Conservation (phyloP, 2,888 invertebrate genomes). For the Tanypteryx hageni region DNA sequence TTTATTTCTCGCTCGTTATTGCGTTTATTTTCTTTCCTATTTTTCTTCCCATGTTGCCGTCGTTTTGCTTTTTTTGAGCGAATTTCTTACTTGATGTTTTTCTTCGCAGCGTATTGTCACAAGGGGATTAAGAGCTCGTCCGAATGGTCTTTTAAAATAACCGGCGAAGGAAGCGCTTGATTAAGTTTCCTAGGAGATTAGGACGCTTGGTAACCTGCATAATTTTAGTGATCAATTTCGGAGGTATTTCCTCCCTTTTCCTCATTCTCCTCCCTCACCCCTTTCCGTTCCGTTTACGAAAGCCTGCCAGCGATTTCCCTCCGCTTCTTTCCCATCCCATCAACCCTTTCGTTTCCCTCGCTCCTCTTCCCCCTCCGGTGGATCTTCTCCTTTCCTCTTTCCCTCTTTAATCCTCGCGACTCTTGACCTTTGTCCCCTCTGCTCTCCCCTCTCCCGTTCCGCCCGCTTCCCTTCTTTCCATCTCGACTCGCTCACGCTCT, state of each 20-base stretch:
- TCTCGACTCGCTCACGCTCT: neutral
- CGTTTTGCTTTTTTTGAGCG: neutral
- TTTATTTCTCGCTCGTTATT: neutral
- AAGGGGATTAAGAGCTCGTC: too few relatives aligned
- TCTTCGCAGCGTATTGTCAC: too few relatives aligned
- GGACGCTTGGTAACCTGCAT: too few relatives aligned
- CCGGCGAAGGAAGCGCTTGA: too few relatives aligned
- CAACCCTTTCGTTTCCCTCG: neutral
- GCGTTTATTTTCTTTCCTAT: neutral
- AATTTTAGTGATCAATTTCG: too few relatives aligned
- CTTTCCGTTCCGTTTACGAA: neutral
- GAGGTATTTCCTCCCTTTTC: neutral
- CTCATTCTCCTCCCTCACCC: neutral
- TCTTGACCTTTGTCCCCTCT: neutral
- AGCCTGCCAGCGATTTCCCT: neutral
- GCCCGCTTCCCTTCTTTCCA: neutral
- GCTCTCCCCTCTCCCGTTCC: neutral
- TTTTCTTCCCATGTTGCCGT: neutral
- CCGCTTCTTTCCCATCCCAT: conserved; percentile 8
- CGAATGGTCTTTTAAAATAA: too few relatives aligned
- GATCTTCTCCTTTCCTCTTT: neutral
- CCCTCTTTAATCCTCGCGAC: neutral
- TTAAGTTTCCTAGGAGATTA: too few relatives aligned
- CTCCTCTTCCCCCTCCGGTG: neutral
- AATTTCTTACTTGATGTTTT: neutral